These are phyloP conservation scores for Cairina moschata DNA, from an alignment of 2,113 vertebrate genomes.

Conservation along the genomic window DNA sequence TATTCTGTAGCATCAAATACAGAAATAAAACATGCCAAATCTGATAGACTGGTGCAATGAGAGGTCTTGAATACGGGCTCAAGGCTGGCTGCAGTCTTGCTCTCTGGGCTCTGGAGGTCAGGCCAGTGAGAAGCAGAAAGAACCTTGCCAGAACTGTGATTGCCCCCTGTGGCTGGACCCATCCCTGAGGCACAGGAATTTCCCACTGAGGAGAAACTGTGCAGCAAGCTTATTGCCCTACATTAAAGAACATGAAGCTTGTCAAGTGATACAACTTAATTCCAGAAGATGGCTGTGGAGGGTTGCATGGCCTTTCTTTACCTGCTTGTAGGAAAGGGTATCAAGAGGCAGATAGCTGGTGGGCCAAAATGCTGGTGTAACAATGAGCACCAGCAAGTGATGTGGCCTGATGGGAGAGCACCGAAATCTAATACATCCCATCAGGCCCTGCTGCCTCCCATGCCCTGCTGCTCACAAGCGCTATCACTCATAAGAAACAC, in stretches of 20 bases:
- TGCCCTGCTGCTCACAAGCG: not conserved
- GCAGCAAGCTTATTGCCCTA: not conserved
- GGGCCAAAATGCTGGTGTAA: not conserved
- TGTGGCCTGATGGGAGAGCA: not conserved
- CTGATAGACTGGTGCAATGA: not conserved
- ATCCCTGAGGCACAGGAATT: fast-evolving
- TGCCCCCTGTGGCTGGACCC: not conserved
- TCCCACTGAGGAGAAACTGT: not conserved
- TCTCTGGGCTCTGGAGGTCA: not conserved
- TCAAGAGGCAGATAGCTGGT: not conserved
- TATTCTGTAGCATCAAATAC: not conserved
- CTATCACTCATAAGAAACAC: not conserved
- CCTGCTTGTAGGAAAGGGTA: not conserved
- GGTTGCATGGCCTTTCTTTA: not conserved
- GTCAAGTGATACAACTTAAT: not conserved
- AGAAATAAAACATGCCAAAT: not conserved
- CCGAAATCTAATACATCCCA: not conserved
- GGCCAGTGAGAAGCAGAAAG: not conserved
- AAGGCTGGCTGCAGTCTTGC: not conserved
- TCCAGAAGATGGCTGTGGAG: not conserved
- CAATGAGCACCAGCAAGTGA: not conserved
- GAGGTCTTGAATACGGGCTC: not conserved
- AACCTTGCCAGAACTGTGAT: not conserved
- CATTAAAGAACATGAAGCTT: not conserved
- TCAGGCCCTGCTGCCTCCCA: fast-evolving